Evolutionary conservation across 2,113 vertebrate species (phyloP), one percentile per base, ranked within the genome.

Genomic region (Lichenostomus cassidix): DNA sequence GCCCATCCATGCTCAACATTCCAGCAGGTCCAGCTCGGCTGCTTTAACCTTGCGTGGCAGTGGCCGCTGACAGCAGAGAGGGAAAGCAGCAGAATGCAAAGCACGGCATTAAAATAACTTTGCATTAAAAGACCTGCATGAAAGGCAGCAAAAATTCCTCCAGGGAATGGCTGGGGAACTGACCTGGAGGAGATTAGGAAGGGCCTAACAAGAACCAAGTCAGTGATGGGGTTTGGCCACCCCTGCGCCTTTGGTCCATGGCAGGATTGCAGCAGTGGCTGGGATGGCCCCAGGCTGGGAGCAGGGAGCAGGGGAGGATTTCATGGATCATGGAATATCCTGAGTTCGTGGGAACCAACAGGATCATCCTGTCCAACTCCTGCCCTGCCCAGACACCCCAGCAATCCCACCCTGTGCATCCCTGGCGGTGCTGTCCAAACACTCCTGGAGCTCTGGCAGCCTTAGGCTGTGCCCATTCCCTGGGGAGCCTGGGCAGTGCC

Each of bases 321-420:
- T 41, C 70, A 62, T 0, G 21, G 47, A 68, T 55, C n/a, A 4
- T 3, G 12, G 55, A 31, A 55, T 19, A 1, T 42, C 63, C 79
- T 55, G 39, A 27, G 62, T 4, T 22, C 11, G 20, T 60, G 46
- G 29, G 24, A 41, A 17, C 9, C 46, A 12, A 8, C 9, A 5
- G 20, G 70, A 47, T 9, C 23, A 23, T 1, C 17, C 25, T 16
- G 11, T 0, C 0, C 60, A 7, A 0, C 33, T 0, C 60, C 68
- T 21, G 27, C 33, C 33, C 69, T 67, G 44, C 33, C 0, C 46
- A 52, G 33, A 42, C 29, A 1, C 50, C 44, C 44, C 44, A 17
- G 11, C 56, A 59, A 5, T 0, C 69, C 86, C 87, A 52, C 27
- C 37, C 59, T 44, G 86, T 1, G 2, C 42, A 55, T 8, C n/a